These are phyloP conservation scores for Stenoptilia bipunctidactyla DNA, from an alignment of 2,888 invertebrate genomes.

Conservation along the genomic window DNA sequence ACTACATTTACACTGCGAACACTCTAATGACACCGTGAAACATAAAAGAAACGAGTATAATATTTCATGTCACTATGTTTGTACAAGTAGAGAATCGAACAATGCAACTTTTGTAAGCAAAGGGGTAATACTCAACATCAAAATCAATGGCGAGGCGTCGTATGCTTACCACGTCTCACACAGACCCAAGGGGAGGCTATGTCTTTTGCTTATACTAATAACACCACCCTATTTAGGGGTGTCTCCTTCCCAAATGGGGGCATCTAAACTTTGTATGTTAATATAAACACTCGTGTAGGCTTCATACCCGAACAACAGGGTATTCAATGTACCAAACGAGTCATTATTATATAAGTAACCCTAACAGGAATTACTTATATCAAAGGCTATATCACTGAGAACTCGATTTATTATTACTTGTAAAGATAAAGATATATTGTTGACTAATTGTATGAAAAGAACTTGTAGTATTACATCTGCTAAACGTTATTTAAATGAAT, in stretches of 20 bases:
- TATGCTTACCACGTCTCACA: slow-evolving; percentile 55
- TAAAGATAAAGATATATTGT: not conserved
- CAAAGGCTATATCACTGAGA: slow-evolving; percentile 17
- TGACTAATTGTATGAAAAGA: not conserved
- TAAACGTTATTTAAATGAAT: too few species aligned
- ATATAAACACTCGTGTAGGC: slow-evolving; percentile 61
- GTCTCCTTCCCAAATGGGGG: slow-evolving; percentile 40
- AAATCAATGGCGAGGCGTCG: slow-evolving; percentile 62
- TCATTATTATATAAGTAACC: slow-evolving; percentile 40
- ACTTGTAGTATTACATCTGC: too few species aligned
- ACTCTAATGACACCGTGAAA: slow-evolving; percentile 8
- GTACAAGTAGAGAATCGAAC: slow-evolving; percentile 30
- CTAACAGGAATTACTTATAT: slow-evolving; percentile 35
- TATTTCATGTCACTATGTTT: slow-evolving; percentile 55
- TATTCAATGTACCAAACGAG: slow-evolving; percentile 46
- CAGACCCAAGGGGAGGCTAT: slow-evolving; percentile 39
- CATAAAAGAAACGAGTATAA: slow-evolving; percentile 47
- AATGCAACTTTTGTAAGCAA: too few species aligned
- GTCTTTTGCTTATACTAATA: slow-evolving; percentile 65
- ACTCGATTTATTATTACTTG: too few species aligned
- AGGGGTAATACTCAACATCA: slow-evolving; percentile 31
- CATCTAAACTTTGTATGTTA: slow-evolving; percentile 59
- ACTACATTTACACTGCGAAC: slow-evolving; percentile 10
- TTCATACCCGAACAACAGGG: slow-evolving; percentile 39
- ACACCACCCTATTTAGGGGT: slow-evolving; percentile 53